Evolutionary conservation across 2,888 invertebrate species (phyloP), one percentile per base, ranked within the genome.

Genomic region (Chelonus formosanus): DNA sequence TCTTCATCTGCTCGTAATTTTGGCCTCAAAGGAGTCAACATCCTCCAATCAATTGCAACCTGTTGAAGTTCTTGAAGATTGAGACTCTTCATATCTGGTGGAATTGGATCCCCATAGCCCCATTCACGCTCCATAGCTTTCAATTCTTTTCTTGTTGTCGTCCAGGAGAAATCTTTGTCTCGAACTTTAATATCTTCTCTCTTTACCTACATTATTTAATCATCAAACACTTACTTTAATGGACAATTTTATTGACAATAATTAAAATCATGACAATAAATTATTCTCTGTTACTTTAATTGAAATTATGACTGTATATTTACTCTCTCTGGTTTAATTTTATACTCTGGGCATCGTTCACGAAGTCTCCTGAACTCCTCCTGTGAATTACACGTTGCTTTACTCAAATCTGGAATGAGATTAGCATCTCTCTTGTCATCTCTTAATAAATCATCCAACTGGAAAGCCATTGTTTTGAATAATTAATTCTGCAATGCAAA

Each of bases 41-140:
- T 96, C 83, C 92, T 90, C 96, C 96, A 96, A 80, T 95, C 94
- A 69, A 96, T 96, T 45, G 93, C 90, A 20, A 96, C 94, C 6
- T 91, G 88, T 75, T 93, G 93, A 57, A 96, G 85, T 76, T 96
- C 95, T 56, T 89, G 89, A 74, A 94, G 87, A 77, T 90, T 90
- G 50, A 93, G 86, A 6, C 87, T 86, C 74, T 87, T 88, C 95
- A 96, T 95, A 82, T 95, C 94, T 0, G 87, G 86, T 3, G 96
- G 95, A 70, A 94, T 86, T 0, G 96, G 95, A 84, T 96, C 91
- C 75, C 90, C 90, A 75, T 90, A 90, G 54, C 89, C 90, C 74
- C 89, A 86, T 76, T 90, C 89, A 73, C 88, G 89, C 75, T 74
- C 76, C 20, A 89, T 87, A 3, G 86, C 88, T 73, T 89, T 89